phyloP scores from a whole-genome alignment of 2,888 invertebrate species.

The Herminia tarsipennalis region DNA sequence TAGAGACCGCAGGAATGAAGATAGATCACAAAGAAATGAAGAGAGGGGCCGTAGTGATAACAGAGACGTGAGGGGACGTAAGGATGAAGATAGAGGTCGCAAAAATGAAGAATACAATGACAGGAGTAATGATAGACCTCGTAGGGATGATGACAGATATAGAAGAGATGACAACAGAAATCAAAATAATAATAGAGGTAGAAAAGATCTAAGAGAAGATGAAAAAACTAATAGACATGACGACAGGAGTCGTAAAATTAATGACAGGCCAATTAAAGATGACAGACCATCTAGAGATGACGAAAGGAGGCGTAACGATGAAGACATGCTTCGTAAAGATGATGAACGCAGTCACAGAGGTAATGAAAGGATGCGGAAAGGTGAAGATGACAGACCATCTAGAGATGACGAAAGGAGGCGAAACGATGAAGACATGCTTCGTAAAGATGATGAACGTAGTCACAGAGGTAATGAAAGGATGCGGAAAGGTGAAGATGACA shows the following conservation, averaged over 20 bases:
- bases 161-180: constrained; percentile 3
- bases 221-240: constrained; percentile 28
- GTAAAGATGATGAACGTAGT: constrained; percentile 14
- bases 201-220: constrained; percentile 26
- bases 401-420: constrained; percentile 26
- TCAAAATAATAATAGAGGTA: constrained; percentile 10
- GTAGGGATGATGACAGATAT: constrained; percentile 10
- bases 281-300: constrained; percentile 18
- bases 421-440: constrained; percentile 14
- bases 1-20: constrained; percentile 8
- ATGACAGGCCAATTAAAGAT: too few relatives aligned
- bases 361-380: constrained; percentile 16
- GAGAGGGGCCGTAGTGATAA: constrained; percentile 11
- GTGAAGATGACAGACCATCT: constrained; percentile 13
- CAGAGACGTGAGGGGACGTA: constrained; percentile 4
- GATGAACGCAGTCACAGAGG: constrained; percentile 13
- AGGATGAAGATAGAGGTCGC: constrained; percentile 6
- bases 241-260: constrained; percentile 9
- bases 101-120: too few relatives aligned
- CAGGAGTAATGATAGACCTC: constrained; percentile 5
- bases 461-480: constrained; percentile 3
- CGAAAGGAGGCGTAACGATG: constrained; percentile 19
- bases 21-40: constrained; percentile 15
- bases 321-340: constrained; percentile 18
- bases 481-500: constrained; percentile 15